Conservation (phyloP, 2,888 invertebrate species). For the Sthenelais limicola region DNA sequence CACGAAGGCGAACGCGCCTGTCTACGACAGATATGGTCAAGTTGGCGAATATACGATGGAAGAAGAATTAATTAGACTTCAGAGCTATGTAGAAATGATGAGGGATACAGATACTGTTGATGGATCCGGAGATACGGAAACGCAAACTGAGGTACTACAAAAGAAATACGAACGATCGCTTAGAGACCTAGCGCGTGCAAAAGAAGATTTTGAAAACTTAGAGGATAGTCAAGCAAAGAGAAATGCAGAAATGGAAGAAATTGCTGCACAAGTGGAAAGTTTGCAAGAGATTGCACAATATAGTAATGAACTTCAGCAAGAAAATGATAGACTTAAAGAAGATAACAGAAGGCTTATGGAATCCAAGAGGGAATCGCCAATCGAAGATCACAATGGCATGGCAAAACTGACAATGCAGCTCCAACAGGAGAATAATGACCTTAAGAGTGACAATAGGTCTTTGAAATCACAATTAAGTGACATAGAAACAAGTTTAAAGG, state of each 20-base stretch:
- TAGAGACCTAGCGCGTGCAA: too few species aligned
- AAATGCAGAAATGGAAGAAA: conserved; percentile 8
- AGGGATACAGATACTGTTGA: too few species aligned
- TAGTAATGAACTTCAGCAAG: conserved; percentile 6
- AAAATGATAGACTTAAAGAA: conserved; percentile 24
- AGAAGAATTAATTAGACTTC: too few species aligned
- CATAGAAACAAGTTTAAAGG: conserved; percentile 11
- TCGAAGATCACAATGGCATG: conserved; percentile 2
- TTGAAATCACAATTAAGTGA: conserved; percentile 13
- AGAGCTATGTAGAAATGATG: too few species aligned
- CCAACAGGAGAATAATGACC: conserved; percentile 29
- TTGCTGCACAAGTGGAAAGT: conserved; percentile 5
- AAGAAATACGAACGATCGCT: too few species aligned
- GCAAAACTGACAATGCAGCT: conserved; percentile 27
- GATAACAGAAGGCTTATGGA: background rate
- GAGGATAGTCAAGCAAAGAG: too few species aligned
- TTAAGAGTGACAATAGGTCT: conserved; percentile 27
- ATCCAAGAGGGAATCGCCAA: background rate
- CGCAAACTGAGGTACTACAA: too few species aligned
- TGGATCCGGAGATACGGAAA: too few species aligned
- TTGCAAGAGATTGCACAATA: conserved; percentile 5
- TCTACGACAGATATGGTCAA: too few species aligned
- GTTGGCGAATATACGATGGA: too few species aligned
- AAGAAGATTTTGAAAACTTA: too few species aligned
- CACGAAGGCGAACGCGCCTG: too few species aligned